Conservation (phyloP, 1,140 invertebrate species). For the Nasonia longicornis region DNA sequence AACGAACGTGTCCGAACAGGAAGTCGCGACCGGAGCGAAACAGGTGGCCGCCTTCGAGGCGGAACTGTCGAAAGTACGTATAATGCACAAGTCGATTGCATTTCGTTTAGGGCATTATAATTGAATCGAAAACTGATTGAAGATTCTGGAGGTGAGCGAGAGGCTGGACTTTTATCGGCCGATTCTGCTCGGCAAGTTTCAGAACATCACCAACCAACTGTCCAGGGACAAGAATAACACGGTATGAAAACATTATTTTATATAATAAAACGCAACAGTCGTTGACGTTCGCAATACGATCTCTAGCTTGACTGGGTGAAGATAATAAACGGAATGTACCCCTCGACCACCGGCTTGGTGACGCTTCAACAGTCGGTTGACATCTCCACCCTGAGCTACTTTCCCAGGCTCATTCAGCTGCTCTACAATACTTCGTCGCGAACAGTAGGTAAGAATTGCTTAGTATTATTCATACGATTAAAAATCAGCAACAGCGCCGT, state of each 20-base stretch:
- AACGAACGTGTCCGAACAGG: neutral
- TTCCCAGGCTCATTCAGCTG: neutral
- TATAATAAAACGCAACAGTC: neutral
- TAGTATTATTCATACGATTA: neutral
- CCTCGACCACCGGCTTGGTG: neutral
- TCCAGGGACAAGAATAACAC: neutral
- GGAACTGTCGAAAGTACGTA: constrained; percentile 14
- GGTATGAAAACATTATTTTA: neutral
- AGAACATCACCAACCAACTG: constrained; percentile 13
- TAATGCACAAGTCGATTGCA: neutral
- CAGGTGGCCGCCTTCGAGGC: constrained; percentile 21
- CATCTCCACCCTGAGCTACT: neutral
- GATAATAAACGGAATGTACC: constrained; percentile 23
- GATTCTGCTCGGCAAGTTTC: neutral
- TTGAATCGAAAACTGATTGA: neutral
- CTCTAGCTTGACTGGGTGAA: constrained; percentile 18
- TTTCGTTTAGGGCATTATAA: neutral
- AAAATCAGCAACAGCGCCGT: too few species aligned
- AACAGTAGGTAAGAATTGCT: neutral
- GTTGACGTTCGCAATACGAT: neutral
- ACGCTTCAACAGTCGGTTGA: neutral
- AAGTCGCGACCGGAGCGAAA: neutral
- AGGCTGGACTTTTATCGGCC: constrained; percentile 6
- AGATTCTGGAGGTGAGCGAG: constrained; percentile 30
- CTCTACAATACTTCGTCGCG: neutral